Percentiles rank a stretch among this genome's conserved stretches.
Conservation (phyloP, 1,140 invertebrate genomes). For the Cotesia vestalis region DNA sequence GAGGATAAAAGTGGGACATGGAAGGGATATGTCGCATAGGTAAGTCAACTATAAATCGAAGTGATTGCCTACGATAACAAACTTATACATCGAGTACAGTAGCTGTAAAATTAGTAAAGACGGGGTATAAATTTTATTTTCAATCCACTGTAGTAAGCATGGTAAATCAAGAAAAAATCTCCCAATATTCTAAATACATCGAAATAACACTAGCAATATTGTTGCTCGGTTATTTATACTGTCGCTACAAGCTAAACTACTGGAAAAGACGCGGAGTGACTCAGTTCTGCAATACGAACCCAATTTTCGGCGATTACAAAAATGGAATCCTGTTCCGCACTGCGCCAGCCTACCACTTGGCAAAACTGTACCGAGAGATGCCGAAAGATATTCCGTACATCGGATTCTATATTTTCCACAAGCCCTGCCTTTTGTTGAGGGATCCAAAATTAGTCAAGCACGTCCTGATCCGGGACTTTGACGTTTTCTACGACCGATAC, state of each 20-base stretch:
- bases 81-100: no score
- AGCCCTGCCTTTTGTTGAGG: conserved; percentile 65
- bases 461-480: conserved; percentile 69
- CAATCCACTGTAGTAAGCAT: no score
- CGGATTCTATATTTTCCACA: conserved; percentile 57
- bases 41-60: no score
- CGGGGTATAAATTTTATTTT: no score
- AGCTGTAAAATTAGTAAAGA: no score
- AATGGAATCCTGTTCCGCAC: conserved; percentile 40
- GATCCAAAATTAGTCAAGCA: conserved; percentile 68
- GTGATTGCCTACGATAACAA: no score
- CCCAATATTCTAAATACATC: no score
- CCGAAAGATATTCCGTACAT: conserved; percentile 42
- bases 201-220: background rate
- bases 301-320: conserved; percentile 52
- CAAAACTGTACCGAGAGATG: conserved; percentile 45
- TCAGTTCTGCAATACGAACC: conserved; percentile 25
- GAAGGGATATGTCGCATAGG: no score
- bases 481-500: conserved; percentile 61
- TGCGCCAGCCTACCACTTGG: conserved; percentile 39
- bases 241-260: conserved; percentile 43
- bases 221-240: conserved; percentile 34
- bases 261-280: conserved; percentile 43
- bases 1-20: no score
- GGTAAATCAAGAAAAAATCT: no score